Base-by-base conservation (phyloP, 2,888 invertebrate species). In the Drosophila infuscata region DNA sequence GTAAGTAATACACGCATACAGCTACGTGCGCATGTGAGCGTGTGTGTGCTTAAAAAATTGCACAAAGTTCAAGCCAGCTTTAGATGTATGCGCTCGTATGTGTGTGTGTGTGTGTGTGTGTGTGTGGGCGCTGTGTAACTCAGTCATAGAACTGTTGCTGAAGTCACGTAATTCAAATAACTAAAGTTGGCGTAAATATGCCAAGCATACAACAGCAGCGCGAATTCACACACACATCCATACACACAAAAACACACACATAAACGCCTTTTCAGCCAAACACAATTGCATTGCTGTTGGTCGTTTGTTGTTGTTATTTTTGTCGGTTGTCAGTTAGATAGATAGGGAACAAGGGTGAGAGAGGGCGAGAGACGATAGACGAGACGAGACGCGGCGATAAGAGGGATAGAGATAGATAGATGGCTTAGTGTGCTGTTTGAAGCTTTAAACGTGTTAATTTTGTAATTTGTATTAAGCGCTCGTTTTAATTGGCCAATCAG, bases 161-260 rank as follows among this genome's bases (percentile, higher is more conserved):
- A 91, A 91, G 89, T 91, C 90, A 91, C 91, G 91, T 90, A 91
- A 91, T 90, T 91, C 91, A 91, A 91, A 91, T 90, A 91, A 89
- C 91, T 90, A 87, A 91, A 91, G 89, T 91, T 91, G 87, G 89
- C 85, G 88, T 82, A 90, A 88, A 89, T 87, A 89, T 89, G 89
- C 90, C 88, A 79, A 74, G 88, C 89, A 89, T 88, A 88, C 76
- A 89, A 71, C 81, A 82, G 65, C 62, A 74, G 59, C 67, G 68
- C 68, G 60, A 53, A 52, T 75, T 29, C n/a, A 58, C 33, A 69
- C 49, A 46, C 36, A 64, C 67, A 63, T 63, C 1, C 20, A 29
- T 41, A 32, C 30, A 48, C 29, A 7, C n/a, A 58, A 11, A 69
- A 30, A 35, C 53, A 17, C 52, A 56, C 33, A 52, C 35, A 72